phyloP scores from a whole-genome alignment of 53 echinoderm and acorn worm species.

The Luidia sarsii region DNA sequence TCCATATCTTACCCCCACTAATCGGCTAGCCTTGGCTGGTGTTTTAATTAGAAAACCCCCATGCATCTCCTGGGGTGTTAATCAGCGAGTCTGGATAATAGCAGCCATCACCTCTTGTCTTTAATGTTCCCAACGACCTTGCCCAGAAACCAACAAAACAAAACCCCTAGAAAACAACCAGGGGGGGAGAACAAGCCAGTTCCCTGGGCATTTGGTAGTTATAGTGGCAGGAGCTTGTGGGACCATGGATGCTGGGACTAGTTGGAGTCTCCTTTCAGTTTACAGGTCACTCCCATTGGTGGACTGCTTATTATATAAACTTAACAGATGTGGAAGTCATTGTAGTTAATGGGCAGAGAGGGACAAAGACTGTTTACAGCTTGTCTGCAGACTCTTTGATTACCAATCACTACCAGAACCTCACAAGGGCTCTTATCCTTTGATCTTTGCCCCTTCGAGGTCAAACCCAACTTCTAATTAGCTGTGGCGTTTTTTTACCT shows the following conservation, averaged over 20 bases:
- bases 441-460: constrained; percentile 48
- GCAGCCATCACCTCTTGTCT: not conserved
- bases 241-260: too few relatives aligned
- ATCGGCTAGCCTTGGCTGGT: constrained; percentile 30
- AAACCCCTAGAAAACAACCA: constrained; percentile 1
- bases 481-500: not conserved
- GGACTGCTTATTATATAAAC: constrained; percentile 20
- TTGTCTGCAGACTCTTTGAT: constrained; percentile 33
- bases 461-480: constrained; percentile 36
- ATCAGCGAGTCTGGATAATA: constrained; percentile 20
- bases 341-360: constrained; percentile 13
- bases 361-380: constrained; percentile 43
- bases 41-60: constrained; percentile 43
- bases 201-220: too few relatives aligned
- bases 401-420: constrained; percentile 28
- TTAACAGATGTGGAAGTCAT: constrained; percentile 47
- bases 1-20: not conserved
- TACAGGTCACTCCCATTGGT: constrained; percentile 19
- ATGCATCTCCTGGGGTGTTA: constrained; percentile 21
- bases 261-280: too few relatives aligned
- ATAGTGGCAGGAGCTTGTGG: too few relatives aligned
- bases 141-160: not conserved
- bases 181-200: too few relatives aligned
- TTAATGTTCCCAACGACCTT: constrained; percentile 28
- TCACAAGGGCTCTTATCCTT: constrained; percentile 52